phyloP scores from a whole-genome alignment of 1,140 invertebrate genomes.

The Belonocnema kinseyi region DNA sequence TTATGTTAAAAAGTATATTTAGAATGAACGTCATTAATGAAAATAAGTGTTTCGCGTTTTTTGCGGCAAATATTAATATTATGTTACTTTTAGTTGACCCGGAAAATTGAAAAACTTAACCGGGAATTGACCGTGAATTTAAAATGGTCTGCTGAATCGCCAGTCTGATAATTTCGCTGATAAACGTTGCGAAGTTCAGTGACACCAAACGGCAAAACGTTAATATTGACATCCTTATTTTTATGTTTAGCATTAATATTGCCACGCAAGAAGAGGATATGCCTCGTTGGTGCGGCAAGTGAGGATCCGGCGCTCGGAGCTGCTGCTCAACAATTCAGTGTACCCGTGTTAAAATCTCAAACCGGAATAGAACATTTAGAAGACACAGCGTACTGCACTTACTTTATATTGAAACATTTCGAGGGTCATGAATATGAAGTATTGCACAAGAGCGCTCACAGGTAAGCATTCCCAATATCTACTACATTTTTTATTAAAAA shows the following conservation, averaged over 20 bases:
- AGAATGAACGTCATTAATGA: too few species aligned
- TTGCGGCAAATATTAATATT: too few species aligned
- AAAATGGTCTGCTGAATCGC: too few species aligned
- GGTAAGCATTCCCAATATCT: constrained; percentile 65
- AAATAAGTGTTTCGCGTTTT: too few species aligned
- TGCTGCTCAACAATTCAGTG: constrained; percentile 79
- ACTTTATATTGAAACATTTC: constrained; percentile 84
- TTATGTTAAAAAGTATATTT: too few species aligned
- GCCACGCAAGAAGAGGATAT: constrained; percentile 78
- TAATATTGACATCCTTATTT: constrained; percentile 39
- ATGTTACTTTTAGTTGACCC: too few species aligned
- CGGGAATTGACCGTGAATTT: too few species aligned
- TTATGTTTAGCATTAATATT: constrained; percentile 61
- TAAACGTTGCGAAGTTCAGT: too few species aligned
- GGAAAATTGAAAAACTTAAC: too few species aligned
- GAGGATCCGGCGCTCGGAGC: constrained; percentile 75
- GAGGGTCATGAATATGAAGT: constrained; percentile 80
- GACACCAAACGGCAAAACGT: neutral
- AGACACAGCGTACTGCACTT: constrained; percentile 79
- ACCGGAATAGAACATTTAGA: constrained; percentile 78
- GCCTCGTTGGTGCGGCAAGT: constrained; percentile 77
- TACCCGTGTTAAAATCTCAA: constrained; percentile 80
- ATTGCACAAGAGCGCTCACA: constrained; percentile 81
- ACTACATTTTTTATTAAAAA: neutral
- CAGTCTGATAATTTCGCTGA: too few species aligned